A percentile compares a stretch with the other conserved stretches of the same genome.
Conservation (phyloP, 2,113 vertebrate species). For the Rhinolophus ferrumequinum region DNA sequence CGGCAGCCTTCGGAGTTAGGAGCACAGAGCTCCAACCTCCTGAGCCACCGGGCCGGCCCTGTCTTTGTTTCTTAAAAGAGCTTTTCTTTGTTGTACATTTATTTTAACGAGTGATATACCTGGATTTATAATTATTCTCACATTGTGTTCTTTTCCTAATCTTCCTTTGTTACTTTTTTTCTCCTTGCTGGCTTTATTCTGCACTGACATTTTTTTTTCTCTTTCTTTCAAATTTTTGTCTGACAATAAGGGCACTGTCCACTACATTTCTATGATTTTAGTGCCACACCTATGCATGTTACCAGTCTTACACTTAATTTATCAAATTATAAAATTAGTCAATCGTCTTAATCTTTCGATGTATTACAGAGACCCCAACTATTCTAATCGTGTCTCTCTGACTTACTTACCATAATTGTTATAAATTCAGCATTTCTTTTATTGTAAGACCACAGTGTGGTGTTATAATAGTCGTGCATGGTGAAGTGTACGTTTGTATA, state of each 20-base stretch:
- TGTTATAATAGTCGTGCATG: no score
- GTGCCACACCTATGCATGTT: not conserved
- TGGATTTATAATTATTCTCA: not conserved
- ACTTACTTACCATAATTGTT: accelerated
- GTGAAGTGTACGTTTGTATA: no score
- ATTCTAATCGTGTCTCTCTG: accelerated
- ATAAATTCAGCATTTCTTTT: not conserved
- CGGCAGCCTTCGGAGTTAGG: no score
- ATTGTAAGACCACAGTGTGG: not conserved
- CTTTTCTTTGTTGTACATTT: accelerated
- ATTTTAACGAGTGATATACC: not conserved
- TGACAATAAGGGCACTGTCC: not conserved
- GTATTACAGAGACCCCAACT: accelerated
- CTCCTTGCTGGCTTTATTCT: not conserved
- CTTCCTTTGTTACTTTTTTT: not conserved
- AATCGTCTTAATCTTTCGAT: not conserved
- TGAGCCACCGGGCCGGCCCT: no score
- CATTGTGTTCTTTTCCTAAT: not conserved
- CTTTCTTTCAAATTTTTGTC: not conserved
- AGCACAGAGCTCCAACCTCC: no score
- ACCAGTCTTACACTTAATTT: not conserved
- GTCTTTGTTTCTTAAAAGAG: not conserved
- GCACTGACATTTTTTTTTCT: not conserved
- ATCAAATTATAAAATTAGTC: not conserved
- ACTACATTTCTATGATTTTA: not conserved